Evolutionary conservation across 2,113 vertebrate species (phyloP).

Genomic region (Ramphastos sulfuratus): DNA sequence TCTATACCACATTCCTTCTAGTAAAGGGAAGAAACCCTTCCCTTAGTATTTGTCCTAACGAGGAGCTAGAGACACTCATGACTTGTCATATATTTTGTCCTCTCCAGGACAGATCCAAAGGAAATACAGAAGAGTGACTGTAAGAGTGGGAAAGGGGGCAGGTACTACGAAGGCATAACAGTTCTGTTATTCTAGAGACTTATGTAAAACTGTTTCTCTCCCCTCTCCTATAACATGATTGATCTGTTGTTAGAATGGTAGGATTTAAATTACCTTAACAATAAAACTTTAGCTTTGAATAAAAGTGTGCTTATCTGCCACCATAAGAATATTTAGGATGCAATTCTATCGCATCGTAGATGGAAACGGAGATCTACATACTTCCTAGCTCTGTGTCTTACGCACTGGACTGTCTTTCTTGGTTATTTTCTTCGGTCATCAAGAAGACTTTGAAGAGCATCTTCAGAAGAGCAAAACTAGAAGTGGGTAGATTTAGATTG

Average conservation of each 20-base stretch:
- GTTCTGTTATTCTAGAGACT: neutral
- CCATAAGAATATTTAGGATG: neutral
- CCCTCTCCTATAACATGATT: neutral
- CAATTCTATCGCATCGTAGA: neutral
- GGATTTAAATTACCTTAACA: neutral
- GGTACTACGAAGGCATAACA: neutral
- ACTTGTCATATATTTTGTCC: neutral
- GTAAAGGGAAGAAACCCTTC: neutral
- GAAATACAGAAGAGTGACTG: neutral
- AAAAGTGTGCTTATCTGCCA: neutral
- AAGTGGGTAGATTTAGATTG: too few relatives aligned
- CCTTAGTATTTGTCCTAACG: neutral
- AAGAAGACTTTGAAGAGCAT: neutral
- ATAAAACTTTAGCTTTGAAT: neutral
- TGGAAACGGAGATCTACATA: neutral
- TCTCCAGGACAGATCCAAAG: neutral
- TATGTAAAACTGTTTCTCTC: neutral
- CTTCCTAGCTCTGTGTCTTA: neutral
- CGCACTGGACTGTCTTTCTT: neutral
- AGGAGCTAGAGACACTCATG: neutral
- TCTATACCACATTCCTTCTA: neutral
- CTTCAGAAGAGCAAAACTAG: neutral
- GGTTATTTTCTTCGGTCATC: neutral
- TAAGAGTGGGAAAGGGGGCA: neutral
- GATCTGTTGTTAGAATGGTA: neutral